These are phyloP conservation scores for Popillia japonica DNA, from an alignment of 1,140 invertebrate species.

Conservation along the genomic window DNA sequence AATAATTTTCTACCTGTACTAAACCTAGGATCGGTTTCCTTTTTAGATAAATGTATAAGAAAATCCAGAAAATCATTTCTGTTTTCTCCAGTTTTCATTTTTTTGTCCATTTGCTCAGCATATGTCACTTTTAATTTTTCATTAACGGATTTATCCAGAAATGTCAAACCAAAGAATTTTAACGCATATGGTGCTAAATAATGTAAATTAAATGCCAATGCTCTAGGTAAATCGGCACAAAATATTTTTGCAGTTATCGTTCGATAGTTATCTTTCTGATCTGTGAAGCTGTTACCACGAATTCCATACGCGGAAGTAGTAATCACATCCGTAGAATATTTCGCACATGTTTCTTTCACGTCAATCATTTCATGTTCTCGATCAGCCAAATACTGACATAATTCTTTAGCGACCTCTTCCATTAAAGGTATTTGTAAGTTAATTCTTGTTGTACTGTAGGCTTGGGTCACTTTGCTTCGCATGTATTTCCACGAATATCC, in stretches of 20 bases:
- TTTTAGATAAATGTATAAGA: conserved; percentile 21
- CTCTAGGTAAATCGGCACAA: background rate
- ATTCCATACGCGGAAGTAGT: conserved; percentile 6
- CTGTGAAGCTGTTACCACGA: conserved; percentile 1
- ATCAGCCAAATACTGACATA: background rate
- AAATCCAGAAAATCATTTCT: conserved; percentile 14
- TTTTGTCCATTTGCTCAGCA: background rate
- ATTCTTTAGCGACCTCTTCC: conserved; percentile 7
- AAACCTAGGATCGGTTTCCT: background rate
- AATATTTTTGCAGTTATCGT: background rate
- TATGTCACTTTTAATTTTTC: background rate
- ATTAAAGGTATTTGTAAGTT: conserved; percentile 12
- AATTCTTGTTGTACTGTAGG: background rate
- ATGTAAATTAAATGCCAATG: background rate
- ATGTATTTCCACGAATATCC: conserved; percentile 3
- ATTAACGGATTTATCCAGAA: conserved; percentile 12
- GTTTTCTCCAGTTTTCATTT: background rate
- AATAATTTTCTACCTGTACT: background rate
- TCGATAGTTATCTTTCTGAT: background rate
- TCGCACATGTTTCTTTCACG: background rate
- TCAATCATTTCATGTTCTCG: background rate
- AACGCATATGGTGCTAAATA: conserved; percentile 7
- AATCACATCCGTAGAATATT: conserved; percentile 25
- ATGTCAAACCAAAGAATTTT: background rate
- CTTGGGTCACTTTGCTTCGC: background rate